Percentiles rank a stretch among this genome's conserved stretches.
phyloP scores from a whole-genome alignment of 2,888 invertebrate genomes.

The Tenthredo mesomela region DNA sequence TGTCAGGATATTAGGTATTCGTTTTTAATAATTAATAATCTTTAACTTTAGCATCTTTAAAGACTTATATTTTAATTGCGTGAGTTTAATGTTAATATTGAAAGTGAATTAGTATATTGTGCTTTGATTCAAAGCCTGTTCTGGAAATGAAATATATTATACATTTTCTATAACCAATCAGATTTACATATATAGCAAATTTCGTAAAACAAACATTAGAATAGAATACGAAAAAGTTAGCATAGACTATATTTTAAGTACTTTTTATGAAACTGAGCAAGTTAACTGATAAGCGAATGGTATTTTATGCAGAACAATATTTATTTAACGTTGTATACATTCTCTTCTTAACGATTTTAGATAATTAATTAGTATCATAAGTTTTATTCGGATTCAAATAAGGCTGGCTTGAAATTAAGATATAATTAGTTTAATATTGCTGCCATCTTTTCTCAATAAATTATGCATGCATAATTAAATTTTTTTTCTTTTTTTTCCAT shows the following conservation, averaged over 20 bases:
- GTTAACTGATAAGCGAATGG: constrained; percentile 67
- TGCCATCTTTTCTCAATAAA: constrained; percentile 28
- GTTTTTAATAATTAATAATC: neutral
- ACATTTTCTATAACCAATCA: constrained; percentile 67
- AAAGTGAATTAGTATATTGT: neutral
- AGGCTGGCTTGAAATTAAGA: constrained; percentile 49
- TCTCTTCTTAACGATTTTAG: constrained; percentile 53
- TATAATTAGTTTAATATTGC: constrained; percentile 39
- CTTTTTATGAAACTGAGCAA: constrained; percentile 67
- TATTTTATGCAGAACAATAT: constrained; percentile 69
- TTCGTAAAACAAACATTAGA: constrained; percentile 67
- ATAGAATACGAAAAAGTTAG: constrained; percentile 70
- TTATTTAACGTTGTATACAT: constrained; percentile 72
- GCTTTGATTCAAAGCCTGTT: constrained; percentile 44
- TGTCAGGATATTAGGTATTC: constrained; percentile 14
- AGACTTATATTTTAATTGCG: neutral
- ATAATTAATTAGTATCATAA: constrained; percentile 21
- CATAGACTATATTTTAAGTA: constrained; percentile 74
- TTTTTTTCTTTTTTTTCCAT: neutral
- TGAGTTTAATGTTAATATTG: neutral
- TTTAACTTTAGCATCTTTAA: constrained; percentile 4
- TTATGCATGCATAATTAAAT: neutral
- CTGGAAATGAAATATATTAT: constrained; percentile 59
- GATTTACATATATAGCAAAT: constrained; percentile 60
- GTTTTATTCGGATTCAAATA: constrained; percentile 41